Evolutionary conservation across 1,140 invertebrate species (phyloP), one percentile per base, ranked within the genome.

Genomic region (Bombus terrestris): DNA sequence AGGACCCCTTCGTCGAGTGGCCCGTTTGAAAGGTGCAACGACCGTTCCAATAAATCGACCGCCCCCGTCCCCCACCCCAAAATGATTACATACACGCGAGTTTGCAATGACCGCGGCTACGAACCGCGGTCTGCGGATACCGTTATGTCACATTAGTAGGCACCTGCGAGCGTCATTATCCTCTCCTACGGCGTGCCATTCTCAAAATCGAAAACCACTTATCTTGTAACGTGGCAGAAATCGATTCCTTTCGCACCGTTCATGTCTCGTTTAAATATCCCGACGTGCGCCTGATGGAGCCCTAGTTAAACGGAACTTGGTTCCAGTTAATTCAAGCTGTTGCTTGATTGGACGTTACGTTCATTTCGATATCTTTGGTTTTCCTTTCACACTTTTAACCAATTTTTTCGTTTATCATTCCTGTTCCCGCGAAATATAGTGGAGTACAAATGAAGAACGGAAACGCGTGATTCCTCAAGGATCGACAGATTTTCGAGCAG

Each of bases 81-180:
- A 90, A 92, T 92, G 86, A 94, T 93, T 93, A 94, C 93, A 93
- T 92, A 92, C 91, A 92, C 91, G 89, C 85, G 87, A 91, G 92
- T 91, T 92, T 80, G 90, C 90, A 91, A 92, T 92, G 92, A 92
- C 90, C 92, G 89, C 92, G 89, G 80, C 91, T 90, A 92, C 88
- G 91, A 91, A 90, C 89, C 90, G 92, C 92, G 92, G 89, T 93
- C 90, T 92, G 88, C 77, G 83, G 90, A 93, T 95, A 93, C 95
- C 95, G 95, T 95, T 95, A 95, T 94, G 94, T 95, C 94, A 95
- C 94, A 94, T 95, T 93, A 92, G 92, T 93, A 94, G 91, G 92
- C 93, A 94, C 94, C 94, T 94, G 93, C 92, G 92, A 90, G 90
- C 91, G 89, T 92, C 88, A 92, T 91, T 92, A 89, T 86, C 86